Evolutionary conservation across 2,797 vertebrate genomes (phyloP).

Genomic region (Lemur catta): DNA sequence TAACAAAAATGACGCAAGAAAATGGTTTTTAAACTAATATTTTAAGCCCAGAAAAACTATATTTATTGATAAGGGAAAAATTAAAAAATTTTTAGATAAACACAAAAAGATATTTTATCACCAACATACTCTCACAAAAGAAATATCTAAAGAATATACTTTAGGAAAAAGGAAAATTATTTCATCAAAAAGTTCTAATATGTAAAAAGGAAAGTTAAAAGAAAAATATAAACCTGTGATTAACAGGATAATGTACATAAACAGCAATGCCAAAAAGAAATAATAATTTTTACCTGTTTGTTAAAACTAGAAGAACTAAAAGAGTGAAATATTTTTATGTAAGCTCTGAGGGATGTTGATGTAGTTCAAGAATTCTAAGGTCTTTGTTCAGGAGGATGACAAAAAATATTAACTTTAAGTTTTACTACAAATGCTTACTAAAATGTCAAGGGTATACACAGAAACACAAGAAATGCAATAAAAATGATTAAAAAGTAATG

Average conservation of each 20-base stretch:
- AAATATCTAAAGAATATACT: not conserved
- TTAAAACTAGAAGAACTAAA: not conserved
- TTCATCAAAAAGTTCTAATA: too few relatives aligned
- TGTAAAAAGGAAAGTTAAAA: not conserved
- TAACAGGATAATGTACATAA: not conserved
- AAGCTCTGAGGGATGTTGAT: not conserved
- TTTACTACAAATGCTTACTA: not conserved
- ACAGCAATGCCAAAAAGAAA: not conserved
- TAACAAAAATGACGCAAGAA: not conserved
- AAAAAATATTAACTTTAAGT: not conserved
- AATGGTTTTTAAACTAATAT: not conserved
- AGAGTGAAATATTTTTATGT: not conserved
- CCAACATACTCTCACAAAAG: not conserved
- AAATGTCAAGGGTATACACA: not conserved
- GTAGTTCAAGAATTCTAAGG: not conserved
- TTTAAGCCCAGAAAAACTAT: not conserved
- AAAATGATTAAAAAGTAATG: not conserved
- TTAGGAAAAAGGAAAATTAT: not conserved
- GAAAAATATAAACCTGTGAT: not conserved
- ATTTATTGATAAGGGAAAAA: not conserved
- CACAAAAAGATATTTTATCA: not conserved
- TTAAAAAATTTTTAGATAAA: not conserved
- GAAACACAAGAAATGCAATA: not conserved
- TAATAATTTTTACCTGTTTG: not conserved
- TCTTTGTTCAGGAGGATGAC: not conserved